phyloP scores from a whole-genome alignment of 2,888 invertebrate genomes.

The Norana najaformis region DNA sequence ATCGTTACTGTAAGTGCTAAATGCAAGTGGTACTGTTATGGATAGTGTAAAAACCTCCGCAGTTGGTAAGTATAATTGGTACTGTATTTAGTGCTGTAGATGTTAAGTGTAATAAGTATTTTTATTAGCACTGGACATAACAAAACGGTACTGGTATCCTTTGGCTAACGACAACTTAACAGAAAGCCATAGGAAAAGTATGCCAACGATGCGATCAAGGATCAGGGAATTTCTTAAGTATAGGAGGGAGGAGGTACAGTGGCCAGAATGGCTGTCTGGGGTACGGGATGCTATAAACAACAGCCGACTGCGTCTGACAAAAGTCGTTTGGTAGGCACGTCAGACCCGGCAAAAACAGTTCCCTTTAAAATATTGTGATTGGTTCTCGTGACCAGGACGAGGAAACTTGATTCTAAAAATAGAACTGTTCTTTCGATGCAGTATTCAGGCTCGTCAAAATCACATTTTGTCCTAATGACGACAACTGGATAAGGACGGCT shows the following conservation, averaged over 20 bases:
- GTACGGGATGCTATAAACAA: slow-evolving; percentile 4
- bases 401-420: too few relatives aligned
- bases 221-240: background rate
- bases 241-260: background rate
- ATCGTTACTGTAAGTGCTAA: background rate
- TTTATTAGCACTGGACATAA: background rate
- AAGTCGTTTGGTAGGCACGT: background rate
- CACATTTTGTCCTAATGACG: too few relatives aligned
- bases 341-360: background rate
- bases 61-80: too few relatives aligned
- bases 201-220: background rate
- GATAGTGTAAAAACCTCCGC: too few relatives aligned
- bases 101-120: background rate
- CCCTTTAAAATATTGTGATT: too few relatives aligned
- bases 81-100: background rate
- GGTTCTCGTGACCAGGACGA: too few relatives aligned
- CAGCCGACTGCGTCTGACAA: background rate
- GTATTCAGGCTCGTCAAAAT: too few relatives aligned
- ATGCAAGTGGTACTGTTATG: background rate
- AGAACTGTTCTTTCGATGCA: too few relatives aligned
- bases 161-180: too few relatives aligned
- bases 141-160: background rate
- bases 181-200: background rate
- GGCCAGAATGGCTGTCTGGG: background rate
- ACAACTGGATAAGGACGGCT: too few relatives aligned